These are phyloP conservation scores for Dolichotis patagonum DNA, from an alignment of 2,113 vertebrate species.

Conservation along the genomic window DNA sequence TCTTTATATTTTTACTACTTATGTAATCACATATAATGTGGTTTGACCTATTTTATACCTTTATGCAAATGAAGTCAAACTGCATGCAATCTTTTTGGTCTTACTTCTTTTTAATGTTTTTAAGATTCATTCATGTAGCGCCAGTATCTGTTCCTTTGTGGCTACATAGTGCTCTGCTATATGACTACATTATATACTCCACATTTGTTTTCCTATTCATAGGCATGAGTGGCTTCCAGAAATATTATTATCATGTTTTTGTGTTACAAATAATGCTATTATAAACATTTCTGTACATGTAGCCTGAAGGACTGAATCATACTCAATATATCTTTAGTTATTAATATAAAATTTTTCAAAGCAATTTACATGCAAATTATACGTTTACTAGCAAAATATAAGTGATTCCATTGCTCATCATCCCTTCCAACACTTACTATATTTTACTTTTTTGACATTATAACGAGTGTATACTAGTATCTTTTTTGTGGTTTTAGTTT, in stretches of 20 bases:
- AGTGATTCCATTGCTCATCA: neutral
- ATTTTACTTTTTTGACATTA: slow-evolving; percentile 7
- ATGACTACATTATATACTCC: neutral
- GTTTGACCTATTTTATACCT: neutral
- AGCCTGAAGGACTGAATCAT: neutral
- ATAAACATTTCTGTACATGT: neutral
- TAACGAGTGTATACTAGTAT: neutral
- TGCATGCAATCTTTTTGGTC: neutral
- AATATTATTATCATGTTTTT: neutral
- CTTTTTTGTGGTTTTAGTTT: neutral
- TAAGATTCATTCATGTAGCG: neutral
- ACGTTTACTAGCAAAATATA: neutral
- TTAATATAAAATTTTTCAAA: neutral
- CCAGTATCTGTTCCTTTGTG: neutral
- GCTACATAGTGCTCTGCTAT: neutral
- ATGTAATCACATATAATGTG: neutral
- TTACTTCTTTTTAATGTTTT: neutral
- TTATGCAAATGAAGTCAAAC: slow-evolving; percentile 15
- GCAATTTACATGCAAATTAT: neutral
- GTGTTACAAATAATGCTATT: neutral
- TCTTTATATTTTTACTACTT: neutral
- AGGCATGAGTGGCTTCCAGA: neutral
- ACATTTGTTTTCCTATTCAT: slow-evolving; percentile 8
- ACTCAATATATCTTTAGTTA: neutral
- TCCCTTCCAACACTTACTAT: neutral